Percentiles rank a stretch among this genome's conserved stretches.
Conservation (phyloP, 2,797 vertebrate species). For the Masticophis lateralis region DNA sequence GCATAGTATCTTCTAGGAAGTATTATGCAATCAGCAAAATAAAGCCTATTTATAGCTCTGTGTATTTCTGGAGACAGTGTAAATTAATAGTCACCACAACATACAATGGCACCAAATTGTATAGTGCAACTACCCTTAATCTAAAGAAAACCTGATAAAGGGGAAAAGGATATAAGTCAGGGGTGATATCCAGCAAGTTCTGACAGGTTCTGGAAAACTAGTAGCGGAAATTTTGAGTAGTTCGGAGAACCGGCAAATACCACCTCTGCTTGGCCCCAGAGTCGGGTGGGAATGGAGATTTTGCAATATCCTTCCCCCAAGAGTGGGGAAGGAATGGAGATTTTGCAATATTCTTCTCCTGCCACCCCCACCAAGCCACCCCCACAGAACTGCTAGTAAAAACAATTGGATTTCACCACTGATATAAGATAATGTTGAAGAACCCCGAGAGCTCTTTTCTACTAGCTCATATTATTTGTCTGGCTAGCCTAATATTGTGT, state of each 20-base stretch:
- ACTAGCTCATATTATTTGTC: not conserved
- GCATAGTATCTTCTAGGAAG: not conserved
- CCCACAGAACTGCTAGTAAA: no score
- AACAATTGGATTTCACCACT: no score
- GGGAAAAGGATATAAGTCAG: not conserved
- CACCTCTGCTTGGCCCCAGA: no score
- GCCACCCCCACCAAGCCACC: no score
- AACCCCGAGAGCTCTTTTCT: not conserved
- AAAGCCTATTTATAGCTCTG: not conserved
- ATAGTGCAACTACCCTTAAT: not conserved
- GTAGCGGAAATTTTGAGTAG: no score
- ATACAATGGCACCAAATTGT: not conserved
- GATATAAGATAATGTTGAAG: not conserved
- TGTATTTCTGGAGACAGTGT: not conserved
- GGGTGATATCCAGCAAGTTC: no score
- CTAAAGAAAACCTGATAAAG: not conserved
- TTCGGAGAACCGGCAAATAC: no score
- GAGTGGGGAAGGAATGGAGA: no score
- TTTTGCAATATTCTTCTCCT: no score
- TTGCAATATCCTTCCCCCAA: no score
- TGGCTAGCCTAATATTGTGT: not conserved
- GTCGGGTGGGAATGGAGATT: no score
- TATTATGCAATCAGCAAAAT: not conserved
- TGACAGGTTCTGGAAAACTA: no score
- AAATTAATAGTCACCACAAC: not conserved